Evolutionary conservation across 1,140 invertebrate species (phyloP).

Genomic region (Nebria ingens): DNA sequence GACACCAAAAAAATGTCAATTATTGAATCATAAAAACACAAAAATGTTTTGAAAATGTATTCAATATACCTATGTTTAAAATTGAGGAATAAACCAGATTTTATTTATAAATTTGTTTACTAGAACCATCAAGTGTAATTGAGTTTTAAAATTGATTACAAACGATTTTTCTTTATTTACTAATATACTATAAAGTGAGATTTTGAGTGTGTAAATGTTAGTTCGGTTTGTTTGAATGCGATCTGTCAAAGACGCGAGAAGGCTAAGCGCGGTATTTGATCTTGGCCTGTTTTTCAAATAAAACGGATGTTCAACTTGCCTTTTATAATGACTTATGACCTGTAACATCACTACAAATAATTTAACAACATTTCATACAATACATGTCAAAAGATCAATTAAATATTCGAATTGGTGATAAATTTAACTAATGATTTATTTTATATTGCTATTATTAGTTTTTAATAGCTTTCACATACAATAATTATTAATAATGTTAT

Average conservation of each 20-base stretch:
- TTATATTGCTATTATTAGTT: neutral
- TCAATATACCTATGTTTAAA: no score
- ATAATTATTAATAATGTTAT: neutral
- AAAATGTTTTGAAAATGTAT: no score
- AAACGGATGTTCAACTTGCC: neutral
- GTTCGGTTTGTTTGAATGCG: neutral
- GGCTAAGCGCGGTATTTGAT: neutral
- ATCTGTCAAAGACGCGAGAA: neutral
- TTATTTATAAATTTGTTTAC: neutral
- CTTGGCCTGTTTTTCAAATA: neutral
- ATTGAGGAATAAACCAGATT: no score
- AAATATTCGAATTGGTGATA: no score
- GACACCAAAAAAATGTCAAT: no score
- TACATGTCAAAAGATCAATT: no score
- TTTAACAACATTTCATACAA: no score
- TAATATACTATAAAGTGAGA: neutral
- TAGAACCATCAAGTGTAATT: neutral
- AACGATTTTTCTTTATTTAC: neutral
- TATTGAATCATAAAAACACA: no score
- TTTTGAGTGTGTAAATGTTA: neutral
- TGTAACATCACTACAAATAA: neutral
- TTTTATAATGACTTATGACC: neutral
- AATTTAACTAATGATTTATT: no score
- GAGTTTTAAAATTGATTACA: neutral
- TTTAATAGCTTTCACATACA: neutral